Conservation (phyloP, 2,888 invertebrate genomes). For the Gerris lacustris region DNA sequence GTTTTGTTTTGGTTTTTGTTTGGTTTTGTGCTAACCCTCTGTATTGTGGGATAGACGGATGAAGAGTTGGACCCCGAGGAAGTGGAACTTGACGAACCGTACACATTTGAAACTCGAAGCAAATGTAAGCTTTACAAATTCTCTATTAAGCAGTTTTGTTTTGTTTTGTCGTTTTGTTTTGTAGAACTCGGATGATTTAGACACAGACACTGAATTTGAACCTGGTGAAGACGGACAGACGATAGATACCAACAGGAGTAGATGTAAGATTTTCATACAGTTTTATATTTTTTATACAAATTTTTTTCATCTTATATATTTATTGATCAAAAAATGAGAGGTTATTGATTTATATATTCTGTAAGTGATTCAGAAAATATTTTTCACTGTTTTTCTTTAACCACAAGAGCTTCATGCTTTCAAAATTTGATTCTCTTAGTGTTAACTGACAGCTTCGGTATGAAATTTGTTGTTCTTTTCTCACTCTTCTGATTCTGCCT, state of each 20-base stretch:
- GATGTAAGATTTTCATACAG: constrained; percentile 44
- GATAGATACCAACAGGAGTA: constrained; percentile 53
- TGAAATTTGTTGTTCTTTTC: too few species aligned
- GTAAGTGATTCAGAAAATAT: too few species aligned
- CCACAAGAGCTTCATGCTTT: too few species aligned
- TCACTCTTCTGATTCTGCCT: too few species aligned
- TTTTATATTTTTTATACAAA: background rate
- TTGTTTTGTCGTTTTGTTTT: constrained; percentile 23
- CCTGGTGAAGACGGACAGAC: constrained; percentile 47
- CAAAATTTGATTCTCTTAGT: too few species aligned
- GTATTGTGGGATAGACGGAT: constrained; percentile 49
- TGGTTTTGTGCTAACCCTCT: background rate
- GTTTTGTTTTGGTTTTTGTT: constrained; percentile 8
- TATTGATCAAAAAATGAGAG: too few species aligned
- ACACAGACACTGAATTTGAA: constrained; percentile 57
- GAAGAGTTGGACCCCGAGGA: constrained; percentile 81
- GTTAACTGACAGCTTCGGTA: too few species aligned
- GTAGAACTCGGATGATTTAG: constrained; percentile 54
- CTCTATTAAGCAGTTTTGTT: constrained; percentile 16
- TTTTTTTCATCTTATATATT: too few species aligned
- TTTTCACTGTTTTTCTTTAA: too few species aligned
- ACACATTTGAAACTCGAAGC: constrained; percentile 76
- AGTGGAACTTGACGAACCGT: constrained; percentile 74
- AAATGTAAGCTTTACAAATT: constrained; percentile 57
- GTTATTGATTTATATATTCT: too few species aligned